Percentiles rank a stretch among this genome's conserved stretches.
These are phyloP conservation scores for Margaritifera margaritifera DNA, from an alignment of 2,888 invertebrate species.

Conservation along the genomic window DNA sequence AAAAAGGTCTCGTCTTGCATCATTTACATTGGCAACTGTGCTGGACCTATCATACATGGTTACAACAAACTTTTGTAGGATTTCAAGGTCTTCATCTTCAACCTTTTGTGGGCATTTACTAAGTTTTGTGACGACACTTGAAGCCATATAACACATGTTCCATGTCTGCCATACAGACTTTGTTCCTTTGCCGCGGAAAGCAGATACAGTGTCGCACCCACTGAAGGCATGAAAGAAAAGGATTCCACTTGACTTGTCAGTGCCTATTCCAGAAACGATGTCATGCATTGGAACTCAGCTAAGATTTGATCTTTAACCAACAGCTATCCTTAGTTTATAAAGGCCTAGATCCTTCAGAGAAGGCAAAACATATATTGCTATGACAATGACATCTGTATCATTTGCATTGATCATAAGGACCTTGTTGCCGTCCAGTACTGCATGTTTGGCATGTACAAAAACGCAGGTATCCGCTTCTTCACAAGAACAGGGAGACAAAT, in stretches of 20 bases:
- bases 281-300: constrained; percentile 41
- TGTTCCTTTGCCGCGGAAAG: constrained; percentile 40
- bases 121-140: constrained; percentile 21
- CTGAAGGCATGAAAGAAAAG: no score
- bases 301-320: constrained; percentile 28
- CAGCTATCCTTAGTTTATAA: constrained; percentile 31
- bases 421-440: no score
- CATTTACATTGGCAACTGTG: constrained; percentile 27
- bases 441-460: constrained; percentile 21
- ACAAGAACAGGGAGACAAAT: constrained; percentile 8
- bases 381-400: constrained; percentile 26
- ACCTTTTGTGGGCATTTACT: constrained; percentile 14
- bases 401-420: constrained; percentile 22
- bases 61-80: constrained; percentile 36
- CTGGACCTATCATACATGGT: constrained; percentile 43
- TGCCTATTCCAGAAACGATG: constrained; percentile 19
- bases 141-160: no score
- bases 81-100: constrained; percentile 18
- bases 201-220: no score
- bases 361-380: constrained; percentile 19
- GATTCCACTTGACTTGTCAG: no score
- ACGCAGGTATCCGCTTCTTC: constrained; percentile 21
- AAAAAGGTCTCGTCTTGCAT: constrained; percentile 39
- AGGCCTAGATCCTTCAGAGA: constrained; percentile 20
- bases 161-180: no score